Conservation (phyloP, 2,888 invertebrate species). For the Apodemia mormo region DNA sequence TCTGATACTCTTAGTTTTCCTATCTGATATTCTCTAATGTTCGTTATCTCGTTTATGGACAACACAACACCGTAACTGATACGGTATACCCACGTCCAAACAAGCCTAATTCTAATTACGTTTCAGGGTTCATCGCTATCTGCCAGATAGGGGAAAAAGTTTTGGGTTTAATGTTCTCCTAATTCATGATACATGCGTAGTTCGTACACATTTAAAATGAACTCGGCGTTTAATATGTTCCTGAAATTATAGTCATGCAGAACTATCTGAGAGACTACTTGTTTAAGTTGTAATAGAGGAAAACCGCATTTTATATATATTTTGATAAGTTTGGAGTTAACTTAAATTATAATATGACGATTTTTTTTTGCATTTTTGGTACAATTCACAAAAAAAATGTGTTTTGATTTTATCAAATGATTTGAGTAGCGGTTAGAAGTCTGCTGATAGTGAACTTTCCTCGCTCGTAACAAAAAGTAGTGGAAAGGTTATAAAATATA, state of each 20-base stretch:
- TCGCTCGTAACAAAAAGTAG: too few relatives aligned
- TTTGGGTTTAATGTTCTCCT: conserved; percentile 14
- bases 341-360: too few relatives aligned
- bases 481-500: too few relatives aligned
- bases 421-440: too few relatives aligned
- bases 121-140: conserved; percentile 11
- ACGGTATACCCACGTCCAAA: conserved; percentile 4
- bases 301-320: not conserved
- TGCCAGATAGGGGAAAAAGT: conserved; percentile 18
- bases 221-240: not conserved
- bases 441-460: too few relatives aligned
- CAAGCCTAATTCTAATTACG: conserved; percentile 1
- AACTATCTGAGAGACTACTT: not conserved
- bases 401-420: too few relatives aligned
- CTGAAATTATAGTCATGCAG: not conserved
- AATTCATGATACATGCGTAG: conserved; percentile 6
- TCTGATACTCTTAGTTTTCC: conserved; percentile 4
- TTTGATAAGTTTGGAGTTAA: not conserved
- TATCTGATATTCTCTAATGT: not conserved
- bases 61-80: conserved; percentile 3
- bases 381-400: too few relatives aligned
- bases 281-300: not conserved
- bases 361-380: too few relatives aligned
- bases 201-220: not conserved
- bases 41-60: not conserved